Conservation (phyloP, 1,140 invertebrate species). For the Drosophila bocki region DNA sequence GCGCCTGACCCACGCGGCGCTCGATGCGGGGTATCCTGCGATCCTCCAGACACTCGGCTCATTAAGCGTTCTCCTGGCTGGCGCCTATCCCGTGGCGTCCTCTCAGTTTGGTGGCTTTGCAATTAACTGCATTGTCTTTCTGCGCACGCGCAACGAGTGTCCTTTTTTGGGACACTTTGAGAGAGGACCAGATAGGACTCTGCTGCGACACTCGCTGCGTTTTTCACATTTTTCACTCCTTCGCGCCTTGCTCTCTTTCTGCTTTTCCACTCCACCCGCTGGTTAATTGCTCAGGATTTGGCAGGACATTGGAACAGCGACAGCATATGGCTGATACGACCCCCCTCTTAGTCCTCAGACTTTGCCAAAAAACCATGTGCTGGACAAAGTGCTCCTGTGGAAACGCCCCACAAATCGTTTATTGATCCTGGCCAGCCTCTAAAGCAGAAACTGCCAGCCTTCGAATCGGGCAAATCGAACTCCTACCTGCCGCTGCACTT, state of each 20-base stretch:
- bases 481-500: constrained; percentile 58
- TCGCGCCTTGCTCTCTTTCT: constrained; percentile 47
- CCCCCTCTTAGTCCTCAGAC: constrained; percentile 7
- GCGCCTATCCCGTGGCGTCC: constrained; percentile 75
- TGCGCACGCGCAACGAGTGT: constrained; percentile 48
- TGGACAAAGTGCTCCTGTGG: constrained; percentile 72
- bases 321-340: constrained; percentile 55
- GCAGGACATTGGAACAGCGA: constrained; percentile 13
- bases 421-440: constrained; percentile 61
- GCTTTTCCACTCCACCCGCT: constrained; percentile 40
- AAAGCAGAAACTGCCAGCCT: constrained; percentile 15
- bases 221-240: constrained; percentile 74
- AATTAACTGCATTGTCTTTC: constrained; percentile 73
- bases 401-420: constrained; percentile 71
- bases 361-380: constrained; percentile 62
- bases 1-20: constrained; percentile 60
- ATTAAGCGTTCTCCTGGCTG: constrained; percentile 60
- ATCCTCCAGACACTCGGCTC: constrained; percentile 55
- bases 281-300: constrained; percentile 58
- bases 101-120: constrained; percentile 78
- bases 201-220: constrained; percentile 59
- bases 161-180: constrained; percentile 21
- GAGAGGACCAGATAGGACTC: too few species aligned
- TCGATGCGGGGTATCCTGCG: constrained; percentile 25
- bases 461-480: constrained; percentile 3